Percentiles rank a stretch among this genome's conserved stretches.
Evolutionary conservation across 2,797 vertebrate species (phyloP).

Genomic region (Poecilia picta): DNA sequence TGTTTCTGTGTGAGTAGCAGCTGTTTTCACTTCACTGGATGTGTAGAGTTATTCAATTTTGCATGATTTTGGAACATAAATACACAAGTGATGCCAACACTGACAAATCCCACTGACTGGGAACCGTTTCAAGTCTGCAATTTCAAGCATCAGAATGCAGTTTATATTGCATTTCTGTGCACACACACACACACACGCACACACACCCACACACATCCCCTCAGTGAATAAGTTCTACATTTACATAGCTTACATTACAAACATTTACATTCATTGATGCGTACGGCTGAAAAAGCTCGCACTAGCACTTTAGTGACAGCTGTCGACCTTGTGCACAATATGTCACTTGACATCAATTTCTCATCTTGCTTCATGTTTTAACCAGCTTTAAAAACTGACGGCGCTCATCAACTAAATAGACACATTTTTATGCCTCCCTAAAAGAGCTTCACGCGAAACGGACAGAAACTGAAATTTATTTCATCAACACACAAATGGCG

Average conservation of each 20-base stretch:
- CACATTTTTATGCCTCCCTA: conserved; percentile 8
- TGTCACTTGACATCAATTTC: conserved; percentile 22
- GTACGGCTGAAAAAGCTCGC: conserved; percentile 35
- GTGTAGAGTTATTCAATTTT: background rate
- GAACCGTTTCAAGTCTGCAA: background rate
- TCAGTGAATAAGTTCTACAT: background rate
- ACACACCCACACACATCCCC: background rate
- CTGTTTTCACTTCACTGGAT: background rate
- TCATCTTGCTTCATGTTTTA: conserved; percentile 8
- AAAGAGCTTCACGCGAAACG: conserved; percentile 22
- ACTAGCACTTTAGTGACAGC: background rate
- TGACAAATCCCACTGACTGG: conserved; percentile 6
- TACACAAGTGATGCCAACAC: background rate
- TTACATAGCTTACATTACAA: background rate
- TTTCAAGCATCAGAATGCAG: background rate
- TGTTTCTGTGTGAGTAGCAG: background rate
- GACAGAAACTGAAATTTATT: conserved; percentile 29
- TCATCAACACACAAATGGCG: conserved; percentile 21
- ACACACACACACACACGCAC: background rate
- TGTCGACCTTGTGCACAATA: background rate
- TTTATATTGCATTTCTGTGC: background rate
- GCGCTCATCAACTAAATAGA: conserved; percentile 29
- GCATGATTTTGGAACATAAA: background rate
- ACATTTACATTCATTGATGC: conserved; percentile 5
- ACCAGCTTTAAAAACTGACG: conserved; percentile 10